Conservation (phyloP, 2,888 invertebrate genomes). For the Cheilosia soror region DNA sequence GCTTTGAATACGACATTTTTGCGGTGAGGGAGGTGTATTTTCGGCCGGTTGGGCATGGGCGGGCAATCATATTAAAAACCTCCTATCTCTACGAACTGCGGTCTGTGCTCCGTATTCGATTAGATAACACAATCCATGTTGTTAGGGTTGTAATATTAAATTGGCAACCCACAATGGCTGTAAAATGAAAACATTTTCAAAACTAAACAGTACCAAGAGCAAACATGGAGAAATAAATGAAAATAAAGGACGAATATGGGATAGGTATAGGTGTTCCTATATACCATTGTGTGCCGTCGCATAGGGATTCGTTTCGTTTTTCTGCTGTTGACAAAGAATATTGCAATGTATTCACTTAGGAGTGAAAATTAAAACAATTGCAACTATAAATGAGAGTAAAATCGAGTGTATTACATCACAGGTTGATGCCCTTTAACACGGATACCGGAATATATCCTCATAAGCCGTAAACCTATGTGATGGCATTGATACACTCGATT, state of each 20-base stretch:
- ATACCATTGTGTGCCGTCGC: too few relatives aligned
- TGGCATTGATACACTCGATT: slow-evolving; percentile 13
- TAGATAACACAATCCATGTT: slow-evolving; percentile 60
- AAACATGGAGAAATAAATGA: slow-evolving; percentile 57
- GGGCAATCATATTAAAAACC: slow-evolving; percentile 22
- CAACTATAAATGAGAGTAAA: slow-evolving; percentile 30
- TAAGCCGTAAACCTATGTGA: slow-evolving; percentile 28
- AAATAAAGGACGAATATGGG: slow-evolving; percentile 35
- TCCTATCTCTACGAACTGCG: slow-evolving; percentile 29
- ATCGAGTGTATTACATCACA: slow-evolving; percentile 58
- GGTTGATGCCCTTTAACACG: slow-evolving; percentile 48
- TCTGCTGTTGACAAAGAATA: slow-evolving; percentile 26
- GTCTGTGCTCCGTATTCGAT: slow-evolving; percentile 47
- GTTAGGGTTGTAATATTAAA: slow-evolving; percentile 66
- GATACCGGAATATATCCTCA: slow-evolving; percentile 5
- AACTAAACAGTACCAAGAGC: slow-evolving; percentile 16
- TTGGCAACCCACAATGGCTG: slow-evolving; percentile 58
- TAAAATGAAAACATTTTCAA: slow-evolving; percentile 62
- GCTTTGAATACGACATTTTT: background rate
- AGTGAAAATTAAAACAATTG: slow-evolving; percentile 48
- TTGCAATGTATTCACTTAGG: slow-evolving; percentile 45
- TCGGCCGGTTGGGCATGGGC: background rate
- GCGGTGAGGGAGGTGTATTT: background rate
- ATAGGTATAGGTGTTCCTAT: background rate
- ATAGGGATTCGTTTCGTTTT: slow-evolving; percentile 43